These are phyloP conservation scores for Cepphus grylle DNA, from an alignment of 2,113 vertebrate genomes.

Conservation along the genomic window DNA sequence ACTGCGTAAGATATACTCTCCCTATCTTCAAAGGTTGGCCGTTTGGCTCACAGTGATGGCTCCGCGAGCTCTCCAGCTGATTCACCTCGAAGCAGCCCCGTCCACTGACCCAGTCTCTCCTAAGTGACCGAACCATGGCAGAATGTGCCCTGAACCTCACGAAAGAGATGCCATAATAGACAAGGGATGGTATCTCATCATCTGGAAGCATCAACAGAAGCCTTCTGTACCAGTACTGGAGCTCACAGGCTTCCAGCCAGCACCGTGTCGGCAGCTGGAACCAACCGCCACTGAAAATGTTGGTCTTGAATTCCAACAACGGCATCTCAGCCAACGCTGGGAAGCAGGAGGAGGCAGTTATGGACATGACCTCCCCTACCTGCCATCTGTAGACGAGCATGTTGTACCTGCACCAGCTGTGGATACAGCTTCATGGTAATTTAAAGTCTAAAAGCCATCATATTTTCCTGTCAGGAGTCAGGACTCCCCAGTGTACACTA, in stretches of 20 bases:
- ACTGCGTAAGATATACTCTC: not conserved
- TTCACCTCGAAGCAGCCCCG: not conserved
- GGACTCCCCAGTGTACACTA: conserved; percentile 34
- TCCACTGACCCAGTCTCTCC: conserved; percentile 1
- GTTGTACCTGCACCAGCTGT: not conserved
- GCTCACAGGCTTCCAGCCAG: not conserved
- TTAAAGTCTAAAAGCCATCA: conserved; percentile 28
- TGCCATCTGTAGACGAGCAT: not conserved
- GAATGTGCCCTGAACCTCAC: not conserved
- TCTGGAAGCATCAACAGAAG: not conserved
- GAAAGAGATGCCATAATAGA: not conserved
- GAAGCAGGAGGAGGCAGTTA: not conserved
- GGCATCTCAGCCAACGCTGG: not conserved
- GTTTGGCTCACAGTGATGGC: conserved; percentile 12
- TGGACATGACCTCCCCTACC: not conserved
- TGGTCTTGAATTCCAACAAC: not conserved
- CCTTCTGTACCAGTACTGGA: not conserved
- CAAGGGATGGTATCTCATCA: not conserved
- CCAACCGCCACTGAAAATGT: not conserved
- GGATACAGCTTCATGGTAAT: not conserved
- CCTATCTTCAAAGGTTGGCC: conserved; percentile 33
- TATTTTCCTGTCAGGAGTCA: conserved; percentile 9
- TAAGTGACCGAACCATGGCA: conserved; percentile 1
- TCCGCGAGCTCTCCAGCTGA: conserved; percentile 23
- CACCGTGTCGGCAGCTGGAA: not conserved